phyloP scores from a whole-genome alignment of 1,140 invertebrate genomes.

The Pseudomyrmex sp. region DNA sequence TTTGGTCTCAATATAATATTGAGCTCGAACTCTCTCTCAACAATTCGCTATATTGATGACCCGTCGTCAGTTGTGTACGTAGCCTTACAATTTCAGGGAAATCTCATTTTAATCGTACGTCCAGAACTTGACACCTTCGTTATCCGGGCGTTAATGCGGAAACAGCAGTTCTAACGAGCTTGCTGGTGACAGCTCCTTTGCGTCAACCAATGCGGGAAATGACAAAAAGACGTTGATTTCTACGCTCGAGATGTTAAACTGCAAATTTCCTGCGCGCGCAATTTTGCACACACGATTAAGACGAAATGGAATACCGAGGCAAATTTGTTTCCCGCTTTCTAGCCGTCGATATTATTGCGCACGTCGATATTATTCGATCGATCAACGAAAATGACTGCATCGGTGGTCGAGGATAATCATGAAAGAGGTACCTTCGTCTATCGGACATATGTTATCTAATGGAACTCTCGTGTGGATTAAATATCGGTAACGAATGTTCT shows the following conservation, averaged over 20 bases:
- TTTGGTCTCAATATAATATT: no score
- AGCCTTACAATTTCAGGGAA: neutral
- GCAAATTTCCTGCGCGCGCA: constrained; percentile 11
- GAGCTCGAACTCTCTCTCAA: no score
- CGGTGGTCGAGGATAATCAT: constrained; percentile 37
- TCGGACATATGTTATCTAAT: constrained; percentile 38
- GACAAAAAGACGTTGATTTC: neutral
- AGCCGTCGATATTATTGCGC: neutral
- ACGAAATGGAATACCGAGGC: neutral
- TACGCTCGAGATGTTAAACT: neutral
- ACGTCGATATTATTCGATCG: constrained; percentile 40
- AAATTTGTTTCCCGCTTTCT: constrained; percentile 21
- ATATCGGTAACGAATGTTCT: constrained; percentile 52
- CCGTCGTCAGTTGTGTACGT: no score
- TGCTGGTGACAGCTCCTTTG: neutral
- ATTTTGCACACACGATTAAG: constrained; percentile 1
- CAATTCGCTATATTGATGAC: no score
- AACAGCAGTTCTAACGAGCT: neutral
- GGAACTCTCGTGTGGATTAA: constrained; percentile 51
- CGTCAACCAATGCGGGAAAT: no score
- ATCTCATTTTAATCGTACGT: neutral
- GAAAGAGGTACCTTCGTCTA: neutral
- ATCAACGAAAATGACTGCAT: constrained; percentile 30
- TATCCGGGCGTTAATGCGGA: neutral
- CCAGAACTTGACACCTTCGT: neutral